A percentile compares a stretch with the other conserved stretches of the same genome.
Conservation (phyloP, 2,113 vertebrate species). For the Thamnaconus septentrionalis region DNA sequence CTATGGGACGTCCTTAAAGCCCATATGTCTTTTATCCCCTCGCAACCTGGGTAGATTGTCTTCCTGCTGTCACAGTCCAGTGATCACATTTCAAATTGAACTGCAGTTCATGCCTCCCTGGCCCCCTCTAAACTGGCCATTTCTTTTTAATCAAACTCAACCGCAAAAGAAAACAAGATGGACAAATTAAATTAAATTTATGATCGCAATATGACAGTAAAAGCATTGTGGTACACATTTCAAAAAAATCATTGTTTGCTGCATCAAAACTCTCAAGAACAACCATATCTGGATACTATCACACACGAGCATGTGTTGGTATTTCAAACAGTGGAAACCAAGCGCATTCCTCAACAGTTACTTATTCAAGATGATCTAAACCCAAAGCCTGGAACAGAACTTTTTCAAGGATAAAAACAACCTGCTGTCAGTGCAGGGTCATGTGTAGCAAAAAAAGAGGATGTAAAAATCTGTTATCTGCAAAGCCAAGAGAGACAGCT, state of each 20-base stretch:
- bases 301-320: constrained; percentile 4
- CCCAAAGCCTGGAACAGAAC: constrained; percentile 18
- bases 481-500: background rate
- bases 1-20: constrained; percentile 11
- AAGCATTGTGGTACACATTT: no score
- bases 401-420: constrained; percentile 29
- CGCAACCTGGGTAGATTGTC: no score
- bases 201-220: no score
- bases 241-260: background rate
- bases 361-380: constrained; percentile 49
- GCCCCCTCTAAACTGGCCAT: no score
- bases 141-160: no score
- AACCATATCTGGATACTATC: constrained; percentile 42
- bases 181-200: no score
- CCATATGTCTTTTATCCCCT: background rate
- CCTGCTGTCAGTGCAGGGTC: constrained; percentile 33
- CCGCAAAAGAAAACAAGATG: no score
- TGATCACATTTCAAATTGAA: no score
- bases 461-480: background rate
- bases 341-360: constrained; percentile 62
- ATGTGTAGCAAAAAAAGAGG: background rate
- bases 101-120: no score
- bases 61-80: no score
- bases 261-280: constrained; percentile 30
- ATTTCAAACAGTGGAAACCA: constrained; percentile 47